Evolutionary conservation across 92 coral and sea anemone species (phyloP).

Genomic region (Palythoa caribaeorum): DNA sequence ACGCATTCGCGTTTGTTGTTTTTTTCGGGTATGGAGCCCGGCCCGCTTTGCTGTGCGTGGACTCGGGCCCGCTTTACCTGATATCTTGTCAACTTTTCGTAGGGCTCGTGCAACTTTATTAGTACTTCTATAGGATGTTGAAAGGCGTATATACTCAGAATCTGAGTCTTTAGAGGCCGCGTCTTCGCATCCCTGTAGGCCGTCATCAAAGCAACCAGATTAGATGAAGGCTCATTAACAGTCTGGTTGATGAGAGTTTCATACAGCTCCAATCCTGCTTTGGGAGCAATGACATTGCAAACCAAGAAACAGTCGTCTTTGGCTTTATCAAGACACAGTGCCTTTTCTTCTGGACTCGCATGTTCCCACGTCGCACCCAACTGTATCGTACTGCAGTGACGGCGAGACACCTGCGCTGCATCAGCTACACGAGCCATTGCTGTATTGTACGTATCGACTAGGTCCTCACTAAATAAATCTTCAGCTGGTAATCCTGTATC

Average conservation of each 20-base stretch:
- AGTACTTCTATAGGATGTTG: too few species aligned
- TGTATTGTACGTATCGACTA: conserved; percentile 23
- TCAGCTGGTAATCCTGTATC: neutral
- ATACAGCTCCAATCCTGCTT: conserved; percentile 23
- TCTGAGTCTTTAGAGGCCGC: conserved; percentile 58
- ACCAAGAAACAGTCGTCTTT: conserved; percentile 45
- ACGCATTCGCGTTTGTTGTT: too few species aligned
- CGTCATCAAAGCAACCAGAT: conserved; percentile 56
- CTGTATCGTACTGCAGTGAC: conserved; percentile 1
- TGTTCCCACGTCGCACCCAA: conserved; percentile 23
- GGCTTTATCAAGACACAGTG: conserved; percentile 52
- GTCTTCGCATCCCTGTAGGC: conserved; percentile 53
- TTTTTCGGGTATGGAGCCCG: too few species aligned
- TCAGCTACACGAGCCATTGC: conserved; percentile 35
- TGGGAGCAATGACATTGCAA: conserved; percentile 43
- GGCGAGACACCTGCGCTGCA: neutral
- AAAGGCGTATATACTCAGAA: conserved; percentile 36
- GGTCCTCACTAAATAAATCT: neutral
- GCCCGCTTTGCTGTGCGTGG: too few species aligned
- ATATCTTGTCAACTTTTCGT: too few species aligned
- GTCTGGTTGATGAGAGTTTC: conserved; percentile 28
- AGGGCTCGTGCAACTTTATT: too few species aligned
- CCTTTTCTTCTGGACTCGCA: conserved; percentile 36
- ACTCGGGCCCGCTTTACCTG: too few species aligned
- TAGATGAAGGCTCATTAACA: conserved; percentile 19